Base-by-base conservation (phyloP, 2,888 invertebrate species). In the Epirrhoe alternata region DNA sequence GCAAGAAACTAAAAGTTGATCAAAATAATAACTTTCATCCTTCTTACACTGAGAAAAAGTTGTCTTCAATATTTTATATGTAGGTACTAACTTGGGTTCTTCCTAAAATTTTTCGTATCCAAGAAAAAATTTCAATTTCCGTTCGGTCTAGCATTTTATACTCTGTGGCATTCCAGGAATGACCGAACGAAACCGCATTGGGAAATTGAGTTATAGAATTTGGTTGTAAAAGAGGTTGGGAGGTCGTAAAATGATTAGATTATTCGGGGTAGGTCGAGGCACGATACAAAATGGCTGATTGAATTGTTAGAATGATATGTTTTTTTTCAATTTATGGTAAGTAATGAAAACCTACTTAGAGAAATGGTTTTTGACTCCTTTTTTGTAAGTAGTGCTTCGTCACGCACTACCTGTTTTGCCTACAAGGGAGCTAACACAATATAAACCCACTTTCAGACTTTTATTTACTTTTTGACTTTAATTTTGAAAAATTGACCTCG, bases 161-260 rank as follows among this genome's bases (percentile, higher is more conserved):
- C 38, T 58, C 61, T 57, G 45, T 62, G 56, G 55, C n/a, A 42
- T 38, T 38, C 45, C 16, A 61, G 33, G 53, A 56, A 38, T 55
- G 64, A 53, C 59, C 55, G 31, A 56, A 50, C 58, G 52, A 63
- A 67, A 67, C 58, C 61, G 53, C 61, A 53, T 64, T 65, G 63
- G 67, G 63, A 67, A 67, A 71, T 71, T 65, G 69, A 71, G 71
- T 71, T 71, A 65, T 65, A 64, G 68, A 67, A 64, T 71, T 64
- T 54, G 71, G 62, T 52, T 60, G 56, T 58, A 68, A 62, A 68
- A 57, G 52, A 63, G 61, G 51, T 61, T 60, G 61, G 62, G 53
- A 52, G 64, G 51, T 60, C 61, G 64, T 61, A 64, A 66, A 64
- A 71, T 68, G 68, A 71, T 71, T 64, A 68, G 66, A 64, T 68